Percentiles rank a stretch among this genome's conserved stretches.
Evolutionary conservation across 1,140 invertebrate species (phyloP).

Genomic region (Diachasmimorpha longicaudata): DNA sequence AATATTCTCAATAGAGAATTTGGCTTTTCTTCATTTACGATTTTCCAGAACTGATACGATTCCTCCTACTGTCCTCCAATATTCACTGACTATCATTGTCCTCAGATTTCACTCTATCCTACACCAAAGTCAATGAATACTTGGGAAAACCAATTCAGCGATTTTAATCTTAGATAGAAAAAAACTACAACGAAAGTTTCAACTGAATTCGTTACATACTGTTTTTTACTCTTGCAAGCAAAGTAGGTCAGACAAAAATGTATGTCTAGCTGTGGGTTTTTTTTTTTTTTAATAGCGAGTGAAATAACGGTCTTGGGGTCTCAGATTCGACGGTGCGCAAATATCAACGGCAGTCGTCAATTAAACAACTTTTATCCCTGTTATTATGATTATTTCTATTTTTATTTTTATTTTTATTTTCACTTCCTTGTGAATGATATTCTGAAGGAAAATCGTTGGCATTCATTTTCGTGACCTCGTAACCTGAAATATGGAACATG

Average conservation of each 20-base stretch:
- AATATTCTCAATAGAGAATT: too few relatives aligned
- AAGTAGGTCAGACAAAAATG: conserved; percentile 2
- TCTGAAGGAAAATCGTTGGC: not conserved
- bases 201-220: not conserved
- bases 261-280: not conserved
- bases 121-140: not conserved
- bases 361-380: not conserved
- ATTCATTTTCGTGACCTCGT: not conserved
- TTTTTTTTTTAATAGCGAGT: not conserved
- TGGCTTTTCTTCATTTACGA: too few relatives aligned
- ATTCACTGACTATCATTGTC: not conserved
- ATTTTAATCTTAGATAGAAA: not conserved
- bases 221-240: not conserved
- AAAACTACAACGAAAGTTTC: not conserved
- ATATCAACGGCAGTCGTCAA: not conserved
- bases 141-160: not conserved
- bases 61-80: not conserved
- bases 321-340: not conserved
- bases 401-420: not conserved
- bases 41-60: too few relatives aligned
- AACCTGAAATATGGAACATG: not conserved
- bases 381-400: too few relatives aligned
- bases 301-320: not conserved
- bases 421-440: not conserved
- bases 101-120: not conserved